Evolutionary conservation across 2,113 vertebrate genomes (phyloP), one percentile per base, ranked within the genome.

Genomic region (Psettodes erumei): DNA sequence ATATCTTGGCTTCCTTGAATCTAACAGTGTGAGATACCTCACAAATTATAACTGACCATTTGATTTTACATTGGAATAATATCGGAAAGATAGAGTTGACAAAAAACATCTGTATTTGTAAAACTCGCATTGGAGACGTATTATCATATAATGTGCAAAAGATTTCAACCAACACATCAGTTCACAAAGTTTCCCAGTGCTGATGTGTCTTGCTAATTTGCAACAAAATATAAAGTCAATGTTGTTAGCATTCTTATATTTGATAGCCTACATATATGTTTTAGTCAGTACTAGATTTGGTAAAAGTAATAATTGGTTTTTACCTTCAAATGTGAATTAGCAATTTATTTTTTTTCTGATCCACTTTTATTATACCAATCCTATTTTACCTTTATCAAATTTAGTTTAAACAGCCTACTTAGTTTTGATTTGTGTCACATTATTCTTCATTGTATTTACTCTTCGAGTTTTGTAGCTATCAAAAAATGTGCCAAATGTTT

Each of bases 251-350:
- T 59, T 75, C 25, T 32, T 69, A 45, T 70, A 63, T 65, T 68
- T 48, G 54, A 69, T 55, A 59, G 10, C 66, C 37, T 30, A 42
- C 6, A 19, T 64, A 30, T 64, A 48, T 72, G 60, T 35, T 47
- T 60, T 55, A 28, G 28, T n/a, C 35, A 37, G 1, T 43, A 25
- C 54, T 60, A 55, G 25, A 7, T 75, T 70, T 53, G 16, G 48
- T 73, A 45, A 51, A 59, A 55, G 74, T 83, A 71, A 58, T 43
- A 28, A 40, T 66, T 72, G 32, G 0, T 43, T 72, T 71, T 48
- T 28, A 69, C 79, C 68, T 77, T 75, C 15, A 85, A 72, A 84
- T 84, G 81, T 86, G 73, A 87, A 86, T 85, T 67, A 55, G 11
- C 8, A 50, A 43, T 69, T 62, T 42, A 19, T 19, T 10, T 16